phyloP scores from a whole-genome alignment of 2,888 invertebrate species.

The Pheosia tremula region DNA sequence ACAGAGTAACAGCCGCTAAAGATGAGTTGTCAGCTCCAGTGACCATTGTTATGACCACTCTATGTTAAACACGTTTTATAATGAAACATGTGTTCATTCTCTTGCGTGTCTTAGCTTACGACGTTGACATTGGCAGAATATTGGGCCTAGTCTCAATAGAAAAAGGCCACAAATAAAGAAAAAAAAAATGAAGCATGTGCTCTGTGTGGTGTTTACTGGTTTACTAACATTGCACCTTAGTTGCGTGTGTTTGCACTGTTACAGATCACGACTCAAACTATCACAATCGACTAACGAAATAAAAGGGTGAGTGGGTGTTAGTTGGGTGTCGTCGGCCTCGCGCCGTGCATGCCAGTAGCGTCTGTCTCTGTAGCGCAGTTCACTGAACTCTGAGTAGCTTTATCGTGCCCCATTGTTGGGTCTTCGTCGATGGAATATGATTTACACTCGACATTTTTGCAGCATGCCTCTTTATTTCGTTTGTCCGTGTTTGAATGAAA shows the following conservation, averaged over 20 bases:
- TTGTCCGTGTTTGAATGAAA: neutral
- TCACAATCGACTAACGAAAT: slow-evolving; percentile 67
- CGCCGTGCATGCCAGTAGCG: slow-evolving; percentile 7
- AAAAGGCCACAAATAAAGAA: too few relatives aligned
- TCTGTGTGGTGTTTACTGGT: neutral
- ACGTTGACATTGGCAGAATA: too few relatives aligned
- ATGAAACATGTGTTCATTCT: neutral
- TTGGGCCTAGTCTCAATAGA: too few relatives aligned
- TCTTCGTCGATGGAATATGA: too few relatives aligned
- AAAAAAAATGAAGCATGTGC: neutral
- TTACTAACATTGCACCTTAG: slow-evolving; percentile 18
- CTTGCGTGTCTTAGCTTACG: too few relatives aligned
- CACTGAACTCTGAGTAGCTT: neutral
- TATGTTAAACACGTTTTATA: too few relatives aligned
- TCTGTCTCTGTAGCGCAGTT: slow-evolving; percentile 3
- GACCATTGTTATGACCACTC: too few relatives aligned
- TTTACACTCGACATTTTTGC: neutral
- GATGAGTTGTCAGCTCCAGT: too few relatives aligned
- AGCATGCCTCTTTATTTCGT: slow-evolving; percentile 1
- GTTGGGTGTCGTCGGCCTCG: slow-evolving; percentile 54
- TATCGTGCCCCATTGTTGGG: neutral
- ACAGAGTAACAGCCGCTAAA: neutral
- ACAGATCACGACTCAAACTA: slow-evolving; percentile 67
- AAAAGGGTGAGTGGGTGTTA: slow-evolving; percentile 69
- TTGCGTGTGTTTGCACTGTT: slow-evolving; percentile 61